Conservation (phyloP, 2,888 invertebrate genomes). For the Chirona hameri region DNA sequence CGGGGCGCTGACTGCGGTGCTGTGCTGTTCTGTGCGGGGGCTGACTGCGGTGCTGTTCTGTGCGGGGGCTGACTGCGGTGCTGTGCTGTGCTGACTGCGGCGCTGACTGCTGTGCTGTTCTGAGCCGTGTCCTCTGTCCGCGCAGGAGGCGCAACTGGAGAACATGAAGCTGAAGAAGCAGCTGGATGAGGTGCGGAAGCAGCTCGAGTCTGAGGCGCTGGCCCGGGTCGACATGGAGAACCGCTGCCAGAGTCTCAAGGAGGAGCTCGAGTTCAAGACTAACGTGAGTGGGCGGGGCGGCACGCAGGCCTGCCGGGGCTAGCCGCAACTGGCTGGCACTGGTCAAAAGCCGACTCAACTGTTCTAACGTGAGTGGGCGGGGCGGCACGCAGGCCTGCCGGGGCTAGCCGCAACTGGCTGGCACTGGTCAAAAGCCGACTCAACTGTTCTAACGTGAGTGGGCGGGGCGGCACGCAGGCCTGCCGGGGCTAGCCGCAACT, state of each 20-base stretch:
- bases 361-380: conserved; percentile 24
- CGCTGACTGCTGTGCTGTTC: not conserved
- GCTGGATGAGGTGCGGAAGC: conserved; percentile 76
- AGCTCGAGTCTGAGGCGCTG: conserved; percentile 89
- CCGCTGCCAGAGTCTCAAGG: conserved; percentile 80
- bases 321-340: too few species aligned
- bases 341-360: too few species aligned
- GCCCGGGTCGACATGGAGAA: conserved; percentile 93
- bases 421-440: too few species aligned
- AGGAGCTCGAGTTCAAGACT: conserved; percentile 81
- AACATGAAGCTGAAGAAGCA: conserved; percentile 68
- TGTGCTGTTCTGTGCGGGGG: too few species aligned
- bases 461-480: too few species aligned
- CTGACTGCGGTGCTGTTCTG: too few species aligned
- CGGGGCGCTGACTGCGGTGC: too few species aligned
- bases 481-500: too few species aligned
- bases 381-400: too few species aligned
- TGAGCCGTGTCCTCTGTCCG: conserved; percentile 33
- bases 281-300: conserved; percentile 9
- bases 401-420: too few species aligned
- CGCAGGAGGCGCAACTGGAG: conserved; percentile 67
- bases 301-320: too few species aligned
- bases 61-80: too few species aligned
- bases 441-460: conserved; percentile 30
- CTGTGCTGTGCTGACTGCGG: not conserved